Evolutionary conservation across 1,140 invertebrate species (phyloP).

Genomic region (Euborellia annulipes): DNA sequence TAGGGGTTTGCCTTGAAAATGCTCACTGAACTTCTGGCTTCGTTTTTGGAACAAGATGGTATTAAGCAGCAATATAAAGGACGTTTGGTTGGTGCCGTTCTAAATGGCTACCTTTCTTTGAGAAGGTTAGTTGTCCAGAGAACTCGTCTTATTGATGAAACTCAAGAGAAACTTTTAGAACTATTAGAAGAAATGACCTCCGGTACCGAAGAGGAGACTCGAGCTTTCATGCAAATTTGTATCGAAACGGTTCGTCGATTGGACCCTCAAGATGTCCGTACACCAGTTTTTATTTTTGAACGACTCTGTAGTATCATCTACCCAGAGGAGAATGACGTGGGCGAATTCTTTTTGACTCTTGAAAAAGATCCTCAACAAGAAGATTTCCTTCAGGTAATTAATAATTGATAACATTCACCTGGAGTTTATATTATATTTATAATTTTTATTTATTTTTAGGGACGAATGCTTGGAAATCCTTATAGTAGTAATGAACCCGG

Average conservation of each 20-base stretch:
- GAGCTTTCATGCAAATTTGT: constrained; percentile 93
- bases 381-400: constrained; percentile 75
- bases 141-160: constrained; percentile 89
- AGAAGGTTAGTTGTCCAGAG: constrained; percentile 83
- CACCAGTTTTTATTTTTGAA: constrained; percentile 96
- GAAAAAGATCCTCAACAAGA: constrained; percentile 98
- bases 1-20: constrained; percentile 68
- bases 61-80: constrained; percentile 82
- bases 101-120: constrained; percentile 87
- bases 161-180: constrained; percentile 88
- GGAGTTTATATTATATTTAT: constrained; percentile 6
- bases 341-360: constrained; percentile 88
- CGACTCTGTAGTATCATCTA: constrained; percentile 93
- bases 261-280: constrained; percentile 78
- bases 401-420: not conserved
- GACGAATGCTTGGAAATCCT: constrained; percentile 94
- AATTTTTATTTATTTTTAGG: constrained; percentile 33
- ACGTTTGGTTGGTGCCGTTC: constrained; percentile 67
- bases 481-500: constrained; percentile 88
- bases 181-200: constrained; percentile 93
- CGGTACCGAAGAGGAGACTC: constrained; percentile 89
- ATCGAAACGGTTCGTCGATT: constrained; percentile 92
- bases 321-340: constrained; percentile 91
- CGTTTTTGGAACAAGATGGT: constrained; percentile 64
- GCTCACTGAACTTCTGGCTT: constrained; percentile 70